Base-by-base conservation (phyloP, 2,797 vertebrate species). In the Eulemur coronatus region DNA sequence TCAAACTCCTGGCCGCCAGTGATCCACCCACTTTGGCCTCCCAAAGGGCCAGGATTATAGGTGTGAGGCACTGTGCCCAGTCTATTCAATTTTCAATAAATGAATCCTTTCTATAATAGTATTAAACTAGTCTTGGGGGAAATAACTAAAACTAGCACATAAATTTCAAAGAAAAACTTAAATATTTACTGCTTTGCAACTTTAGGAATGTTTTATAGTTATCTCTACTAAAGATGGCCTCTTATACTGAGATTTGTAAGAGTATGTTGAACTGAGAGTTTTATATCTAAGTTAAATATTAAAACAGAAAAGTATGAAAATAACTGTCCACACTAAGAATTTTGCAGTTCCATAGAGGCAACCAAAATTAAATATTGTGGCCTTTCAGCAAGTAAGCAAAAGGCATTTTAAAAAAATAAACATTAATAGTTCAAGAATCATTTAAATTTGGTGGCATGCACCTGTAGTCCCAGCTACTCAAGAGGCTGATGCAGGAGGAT, bases 141-240 rank as follows among this genome's bases (percentile, higher is more conserved):
- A 94, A 85, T 76, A 91, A 28, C n/a, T 81, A 95, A 94, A 93
- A 55, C 5, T 61, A 89, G 43, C 10, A 97, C 12, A 43, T 57
- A 84, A 85, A 73, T 70, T 73, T 93, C 52, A 95, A 95, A 94
- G 30, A 61, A 96, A 96, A 92, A 48, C 9, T 65, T 35, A 61
- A 94, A 86, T 48, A 91, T 22, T 57, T 61, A 76, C 38, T 80
- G 43, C 35, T 96, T 76, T 97, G 41, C 14, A 88, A 92, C 38
- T 92, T 94, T 28, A 86, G 48, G 59, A 75, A 52, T 76, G 20
- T 73, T 86, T 86, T 72, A 91, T 48, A 69, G 55, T 89, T 91
- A 89, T 13, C 35, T 81, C 72, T 91, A 72, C 43, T 38, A 85
- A 95, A 90, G 59, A 72, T 9, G 63, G 55, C 9, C 43, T 73